Conservation (phyloP, 1,140 invertebrate genomes). For the Pseudobourletiella spinata region DNA sequence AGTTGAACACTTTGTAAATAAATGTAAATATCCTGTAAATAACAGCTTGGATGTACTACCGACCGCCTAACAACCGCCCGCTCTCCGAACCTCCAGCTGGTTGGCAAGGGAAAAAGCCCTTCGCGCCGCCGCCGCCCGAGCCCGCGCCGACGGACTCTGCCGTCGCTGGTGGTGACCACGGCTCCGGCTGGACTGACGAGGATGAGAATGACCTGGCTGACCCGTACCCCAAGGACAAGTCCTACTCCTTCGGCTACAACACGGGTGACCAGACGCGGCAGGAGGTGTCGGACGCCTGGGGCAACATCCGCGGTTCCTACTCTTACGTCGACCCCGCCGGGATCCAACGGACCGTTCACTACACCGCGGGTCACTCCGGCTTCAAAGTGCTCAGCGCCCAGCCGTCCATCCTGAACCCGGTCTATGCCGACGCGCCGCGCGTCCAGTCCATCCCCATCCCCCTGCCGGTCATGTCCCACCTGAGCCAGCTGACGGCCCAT, state of each 20-base stretch:
- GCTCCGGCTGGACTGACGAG: not conserved
- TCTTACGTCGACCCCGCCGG: slow-evolving; percentile 50
- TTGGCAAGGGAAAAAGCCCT: not conserved
- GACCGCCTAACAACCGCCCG: slow-evolving; percentile 14
- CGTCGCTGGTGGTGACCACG: not conserved
- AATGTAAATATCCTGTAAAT: not conserved
- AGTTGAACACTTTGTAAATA: too few relatives aligned
- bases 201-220: not conserved
- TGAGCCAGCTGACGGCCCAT: not conserved
- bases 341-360: slow-evolving; percentile 22
- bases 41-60: slow-evolving; percentile 22
- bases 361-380: slow-evolving; percentile 19
- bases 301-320: slow-evolving; percentile 60
- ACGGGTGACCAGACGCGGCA: slow-evolving; percentile 60
- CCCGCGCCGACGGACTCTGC: not conserved
- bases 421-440: slow-evolving; percentile 10
- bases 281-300: slow-evolving; percentile 56
- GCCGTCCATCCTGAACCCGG: slow-evolving; percentile 1
- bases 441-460: not conserved
- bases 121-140: not conserved
- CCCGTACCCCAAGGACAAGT: slow-evolving; percentile 23
- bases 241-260: slow-evolving; percentile 50
- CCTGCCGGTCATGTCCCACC: not conserved
- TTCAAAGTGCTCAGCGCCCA: slow-evolving; percentile 21
- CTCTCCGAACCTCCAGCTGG: not conserved